Base-by-base conservation (phyloP, 2,113 vertebrate species). In the Alethe castanea region DNA sequence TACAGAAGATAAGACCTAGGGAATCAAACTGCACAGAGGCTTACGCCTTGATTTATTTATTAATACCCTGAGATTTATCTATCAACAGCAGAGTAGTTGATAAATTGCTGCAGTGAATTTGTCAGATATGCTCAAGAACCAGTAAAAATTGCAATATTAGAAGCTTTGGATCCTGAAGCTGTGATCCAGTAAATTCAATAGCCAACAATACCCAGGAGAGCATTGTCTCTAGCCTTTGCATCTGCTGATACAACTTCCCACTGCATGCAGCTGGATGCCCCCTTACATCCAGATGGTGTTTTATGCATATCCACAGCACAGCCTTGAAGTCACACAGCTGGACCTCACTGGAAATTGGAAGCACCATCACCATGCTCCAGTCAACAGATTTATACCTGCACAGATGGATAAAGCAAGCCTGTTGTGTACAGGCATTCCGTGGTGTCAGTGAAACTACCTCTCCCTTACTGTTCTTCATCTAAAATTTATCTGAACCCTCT, bases 381-480 rank as follows among this genome's bases (percentile, higher is more conserved):
- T 14, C 35, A 31, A 12, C 2, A 50, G 66, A 73, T 72, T 81
- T 62, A 53, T 19, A 42, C 42, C 42, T 24, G 33, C 69, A 31
- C 28, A 48, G 59, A 25, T 20, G 28, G 50, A 36, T 50, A n/a
- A 0, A 45, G 61, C 64, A 53, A 35, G 25, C 45, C 44, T n/a
- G 36, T 24, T 72, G 28, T 7, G 31, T 4, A 8, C 38, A 23
- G 40, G 26, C 29, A 5, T 42, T n/a, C 14, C 5, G 3, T 54
- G 24, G 1, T 17, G 24, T 11, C 24, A n/a, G 19, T 33, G 60
- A 86, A 70, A 15, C 11, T 65, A 8, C 38, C 25, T 50, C 6
- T 11, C 24, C 8, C 0, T 60, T 61, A 13, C 22, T 40, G 4
- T 1, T 0, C 53, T 44, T 36, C 1, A 6, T 35, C 70, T 60